Conservation (phyloP, 1,140 invertebrate species). For the Penaeus chinensis region DNA sequence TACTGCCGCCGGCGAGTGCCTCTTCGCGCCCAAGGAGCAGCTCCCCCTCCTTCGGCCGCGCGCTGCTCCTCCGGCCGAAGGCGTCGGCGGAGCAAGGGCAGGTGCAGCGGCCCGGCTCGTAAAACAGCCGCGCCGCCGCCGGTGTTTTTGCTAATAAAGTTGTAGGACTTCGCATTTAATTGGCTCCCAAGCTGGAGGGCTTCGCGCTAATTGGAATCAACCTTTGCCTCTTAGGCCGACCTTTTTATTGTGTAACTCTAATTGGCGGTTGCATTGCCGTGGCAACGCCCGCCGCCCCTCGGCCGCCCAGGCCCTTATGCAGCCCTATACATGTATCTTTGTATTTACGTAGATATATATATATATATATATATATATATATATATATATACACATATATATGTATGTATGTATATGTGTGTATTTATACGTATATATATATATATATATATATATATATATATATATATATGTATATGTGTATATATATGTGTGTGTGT, state of each 20-base stretch:
- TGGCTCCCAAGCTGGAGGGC: conserved; percentile 21
- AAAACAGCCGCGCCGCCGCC: too few relatives aligned
- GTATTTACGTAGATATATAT: not conserved
- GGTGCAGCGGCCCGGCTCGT: too few relatives aligned
- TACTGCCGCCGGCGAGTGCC: too few relatives aligned
- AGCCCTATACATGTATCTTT: not conserved
- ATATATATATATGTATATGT: too few relatives aligned
- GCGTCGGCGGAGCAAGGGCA: too few relatives aligned
- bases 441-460: not conserved
- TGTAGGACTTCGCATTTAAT: conserved; percentile 47
- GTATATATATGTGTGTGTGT: too few relatives aligned
- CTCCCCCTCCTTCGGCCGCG: too few relatives aligned
- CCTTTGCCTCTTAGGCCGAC: conserved; percentile 39
- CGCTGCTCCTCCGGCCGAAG: too few relatives aligned
- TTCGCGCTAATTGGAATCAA: conserved; percentile 47
- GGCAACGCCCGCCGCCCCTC: not conserved
- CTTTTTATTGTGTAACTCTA: conserved; percentile 46
- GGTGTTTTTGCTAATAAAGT: conserved; percentile 48
- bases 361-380: not conserved
- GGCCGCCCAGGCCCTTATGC: not conserved
- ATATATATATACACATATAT: not conserved
- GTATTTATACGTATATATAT: not conserved
- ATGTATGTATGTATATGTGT: not conserved
- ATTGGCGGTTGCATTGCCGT: conserved; percentile 37
- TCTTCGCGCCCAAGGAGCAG: too few relatives aligned